Evolutionary conservation across 2,888 invertebrate species (phyloP).

Genomic region (Zaprionus obscuricornis): DNA sequence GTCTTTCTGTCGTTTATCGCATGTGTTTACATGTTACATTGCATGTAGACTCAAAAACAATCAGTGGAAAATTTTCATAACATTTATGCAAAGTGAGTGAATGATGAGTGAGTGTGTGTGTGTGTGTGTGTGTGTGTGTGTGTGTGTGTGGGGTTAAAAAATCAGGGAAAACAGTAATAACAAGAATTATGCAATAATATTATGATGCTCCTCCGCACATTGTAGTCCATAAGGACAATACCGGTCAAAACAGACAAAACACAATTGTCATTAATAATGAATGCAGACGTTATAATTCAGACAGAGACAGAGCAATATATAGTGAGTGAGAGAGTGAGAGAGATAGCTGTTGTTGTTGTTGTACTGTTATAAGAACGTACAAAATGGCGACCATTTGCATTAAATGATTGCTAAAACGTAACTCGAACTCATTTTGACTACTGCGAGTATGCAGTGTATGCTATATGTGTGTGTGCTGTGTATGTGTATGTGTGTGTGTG

Average conservation of each 20-base stretch:
- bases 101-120: no score
- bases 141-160: slow-evolving; percentile 29
- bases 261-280: slow-evolving; percentile 65
- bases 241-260: slow-evolving; percentile 27
- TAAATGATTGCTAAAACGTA: slow-evolving; percentile 75
- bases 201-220: slow-evolving; percentile 52
- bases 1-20: slow-evolving; percentile 16
- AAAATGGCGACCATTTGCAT: slow-evolving; percentile 77
- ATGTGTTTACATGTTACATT: slow-evolving; percentile 57
- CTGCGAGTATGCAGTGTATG: slow-evolving; percentile 6
- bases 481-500: slow-evolving; percentile 12
- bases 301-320: neutral
- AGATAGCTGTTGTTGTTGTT: neutral
- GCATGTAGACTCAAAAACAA: slow-evolving; percentile 57
- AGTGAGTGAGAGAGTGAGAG: neutral
- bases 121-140: no score
- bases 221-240: slow-evolving; percentile 42
- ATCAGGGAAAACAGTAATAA: slow-evolving; percentile 69
- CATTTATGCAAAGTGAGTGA: slow-evolving; percentile 67
- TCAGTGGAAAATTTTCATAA: slow-evolving; percentile 57
- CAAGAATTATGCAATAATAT: slow-evolving; percentile 75
- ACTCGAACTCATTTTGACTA: slow-evolving; percentile 35
- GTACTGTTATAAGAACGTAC: slow-evolving; percentile 59
- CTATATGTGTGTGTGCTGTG: no score
- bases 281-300: slow-evolving; percentile 58